Base-by-base conservation (phyloP, 1,140 invertebrate genomes). In the Eupeodes corollae region DNA sequence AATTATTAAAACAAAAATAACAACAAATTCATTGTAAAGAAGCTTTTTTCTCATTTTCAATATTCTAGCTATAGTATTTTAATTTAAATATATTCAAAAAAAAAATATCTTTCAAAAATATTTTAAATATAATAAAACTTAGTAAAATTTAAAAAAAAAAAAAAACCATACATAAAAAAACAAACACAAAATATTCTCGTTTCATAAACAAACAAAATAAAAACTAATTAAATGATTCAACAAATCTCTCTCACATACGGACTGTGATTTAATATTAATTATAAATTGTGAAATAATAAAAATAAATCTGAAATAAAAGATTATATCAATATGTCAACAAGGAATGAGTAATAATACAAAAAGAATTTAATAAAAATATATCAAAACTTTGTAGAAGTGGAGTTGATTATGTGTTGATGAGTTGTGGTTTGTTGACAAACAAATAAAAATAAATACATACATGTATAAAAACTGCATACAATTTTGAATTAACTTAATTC, bases 171-270 rank as follows among this genome's bases (percentile, higher is more conserved):
- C 21, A 5, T 26, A 26, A 8, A 5, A 8, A 26, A 26, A 26
- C 21, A 26, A 26, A 26, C 3, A 26, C 3, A 26, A 26, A 37
- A n/a, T 37, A 37, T 14, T 14, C 13, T 37, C 10, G 15, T 37
- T 37, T 37, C n/a, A 26, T 26, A 26, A 26, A 26, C 8, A 26
- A 26, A 37, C 15, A 5, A 37, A 37, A 5, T 5, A 37, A n/a
- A 26, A 26, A 37, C 15, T 37, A 37, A 37, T 14, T 5, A 37
- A n/a, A 37, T 14, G 59, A 56, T 61, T 57, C 57, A 58, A 58
- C 58, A 61, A 61, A 59, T 61, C 60, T 66, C 61, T 66, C 58
- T 66, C 63, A 66, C 63, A 66, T 66, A 66, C 63, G 63, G 63
- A 66, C 63, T 66, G 63, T 66, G 63, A 66, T 66, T 66, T 66